Conservation (phyloP, 2,797 vertebrate species). For the Crax fasciolata region DNA sequence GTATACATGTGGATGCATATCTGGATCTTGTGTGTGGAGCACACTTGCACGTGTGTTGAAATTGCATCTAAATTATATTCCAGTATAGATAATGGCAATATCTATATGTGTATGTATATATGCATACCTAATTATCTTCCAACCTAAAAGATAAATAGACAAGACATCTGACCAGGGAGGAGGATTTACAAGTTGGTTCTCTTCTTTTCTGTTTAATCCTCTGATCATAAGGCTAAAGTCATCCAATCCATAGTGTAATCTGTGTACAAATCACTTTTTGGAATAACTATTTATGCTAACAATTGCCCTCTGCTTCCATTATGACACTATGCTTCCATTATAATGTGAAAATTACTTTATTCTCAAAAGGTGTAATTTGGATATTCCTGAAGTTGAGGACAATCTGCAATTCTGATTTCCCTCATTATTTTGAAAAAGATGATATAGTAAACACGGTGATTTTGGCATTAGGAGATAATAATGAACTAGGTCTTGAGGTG, state of each 20-base stretch:
- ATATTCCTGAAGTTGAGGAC: background rate
- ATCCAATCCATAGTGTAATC: background rate
- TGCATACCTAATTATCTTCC: background rate
- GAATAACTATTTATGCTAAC: background rate
- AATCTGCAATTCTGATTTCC: background rate
- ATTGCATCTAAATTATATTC: background rate
- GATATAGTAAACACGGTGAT: background rate
- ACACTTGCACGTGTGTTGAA: background rate
- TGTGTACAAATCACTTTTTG: background rate
- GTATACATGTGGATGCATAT: rapidly evolving
- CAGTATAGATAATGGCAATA: background rate
- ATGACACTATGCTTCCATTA: background rate
- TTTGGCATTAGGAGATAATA: background rate
- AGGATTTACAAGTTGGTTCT: background rate
- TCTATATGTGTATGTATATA: too few species aligned
- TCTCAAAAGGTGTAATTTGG: background rate
- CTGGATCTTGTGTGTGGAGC: background rate
- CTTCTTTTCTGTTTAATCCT: background rate
- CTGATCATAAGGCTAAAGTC: background rate
- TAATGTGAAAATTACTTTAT: background rate
- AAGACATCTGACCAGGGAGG: background rate
- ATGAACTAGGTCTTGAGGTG: background rate
- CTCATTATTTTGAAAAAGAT: background rate
- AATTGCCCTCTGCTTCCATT: background rate
- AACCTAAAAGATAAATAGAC: background rate